Conservation (phyloP, 2,888 invertebrate genomes). For the Melanophora roralis region DNA sequence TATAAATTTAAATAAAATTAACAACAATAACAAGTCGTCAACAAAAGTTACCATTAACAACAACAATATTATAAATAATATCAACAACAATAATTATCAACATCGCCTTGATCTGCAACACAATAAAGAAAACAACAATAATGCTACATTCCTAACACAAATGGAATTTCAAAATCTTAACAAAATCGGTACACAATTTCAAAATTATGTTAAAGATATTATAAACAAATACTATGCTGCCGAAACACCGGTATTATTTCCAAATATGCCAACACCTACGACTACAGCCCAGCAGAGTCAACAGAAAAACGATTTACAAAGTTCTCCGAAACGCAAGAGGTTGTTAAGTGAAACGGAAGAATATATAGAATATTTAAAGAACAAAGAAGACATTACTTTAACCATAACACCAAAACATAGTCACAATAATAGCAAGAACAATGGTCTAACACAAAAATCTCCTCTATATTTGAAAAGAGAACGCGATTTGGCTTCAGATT, state of each 20-base stretch:
- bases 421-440: conserved; percentile 31
- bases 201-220: conserved; percentile 77
- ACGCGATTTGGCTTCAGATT: conserved; percentile 68
- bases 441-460: conserved; percentile 35
- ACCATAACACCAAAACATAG: conserved; percentile 74
- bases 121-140: conserved; percentile 67
- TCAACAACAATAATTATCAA: conserved; percentile 58
- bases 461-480: conserved; percentile 69
- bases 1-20: conserved; percentile 54
- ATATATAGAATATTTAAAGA: conserved; percentile 76
- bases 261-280: conserved; percentile 67
- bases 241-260: conserved; percentile 73
- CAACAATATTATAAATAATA: conserved; percentile 52
- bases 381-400: conserved; percentile 76
- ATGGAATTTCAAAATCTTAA: conserved; percentile 77
- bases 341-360: conserved; percentile 75
- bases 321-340: conserved; percentile 66
- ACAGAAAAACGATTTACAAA: conserved; percentile 47
- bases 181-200: conserved; percentile 76
- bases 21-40: conserved; percentile 51
- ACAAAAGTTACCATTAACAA: conserved; percentile 50
- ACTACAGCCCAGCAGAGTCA: conserved; percentile 65
- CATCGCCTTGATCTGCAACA: conserved; percentile 57
- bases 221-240: conserved; percentile 76
- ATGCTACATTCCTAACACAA: conserved; percentile 72